Evolutionary conservation across 2,797 vertebrate species (phyloP), one percentile per base, ranked within the genome.

Genomic region (Sebastes wilsoni): DNA sequence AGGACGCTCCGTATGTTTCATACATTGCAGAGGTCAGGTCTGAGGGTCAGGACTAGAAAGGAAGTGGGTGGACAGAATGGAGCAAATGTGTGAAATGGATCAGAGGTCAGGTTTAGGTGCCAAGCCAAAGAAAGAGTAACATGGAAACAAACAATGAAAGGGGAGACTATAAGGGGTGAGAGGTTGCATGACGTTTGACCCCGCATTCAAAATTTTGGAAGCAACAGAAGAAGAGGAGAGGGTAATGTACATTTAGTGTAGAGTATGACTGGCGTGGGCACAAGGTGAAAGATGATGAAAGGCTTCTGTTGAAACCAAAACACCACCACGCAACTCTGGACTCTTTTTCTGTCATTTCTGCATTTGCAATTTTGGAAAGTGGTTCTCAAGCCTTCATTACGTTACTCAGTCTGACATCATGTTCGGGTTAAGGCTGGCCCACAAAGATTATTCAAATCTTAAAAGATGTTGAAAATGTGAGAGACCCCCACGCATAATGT

Each of bases 401-500:
- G 4, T 36, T 22, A 64, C 12, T 64, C 30, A 36, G 32, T 36
- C 60, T 22, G 32, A 61, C 18, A 32, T 32, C 27, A 34, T 34
- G 56, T 58, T 58, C 6, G 0, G 3, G 55, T 49, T 49, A 18
- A 49, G 46, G 46, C 46, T 49, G 46, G 46, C 46, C 7, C 46
- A 49, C 46, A 49, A 49, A 20, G 46, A 20, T 20, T 49, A 18
- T 8, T 18, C 18, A 49, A 20, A 49, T 49, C 46, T 18, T 18
- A 49, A 49, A 8, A 49, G 16, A 49, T 49, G 16, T 49, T 49
- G 46, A 49, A 49, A 49, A 49, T 49, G 18, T 49, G 16, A 49
- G 7, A 20, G 42, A 49, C 42, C 16, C 13, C 7, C 42, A 49
- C 42, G 0, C 16, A 20, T 49, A 20, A 49, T 0, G 42, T 0